Evolutionary conservation across 1,140 invertebrate species (phyloP), one percentile per base, ranked within the genome.

Genomic region (Melitaea cinxia): DNA sequence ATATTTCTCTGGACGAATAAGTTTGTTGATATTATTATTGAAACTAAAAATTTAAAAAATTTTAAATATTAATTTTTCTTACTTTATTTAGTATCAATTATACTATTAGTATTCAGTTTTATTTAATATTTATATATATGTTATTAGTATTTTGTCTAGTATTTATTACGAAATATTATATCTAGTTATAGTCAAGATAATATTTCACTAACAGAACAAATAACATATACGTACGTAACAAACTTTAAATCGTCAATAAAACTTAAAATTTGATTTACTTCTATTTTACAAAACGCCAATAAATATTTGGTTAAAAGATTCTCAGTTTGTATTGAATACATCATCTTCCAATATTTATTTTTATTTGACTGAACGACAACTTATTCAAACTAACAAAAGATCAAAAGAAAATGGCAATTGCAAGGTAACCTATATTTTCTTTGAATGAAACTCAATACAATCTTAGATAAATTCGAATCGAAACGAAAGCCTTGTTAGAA

Each of bases 401-500:
- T 61, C 39, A 61, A 52, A 63, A 64, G 39, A 28, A 64, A 64
- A 68, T 61, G 53, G 60, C 50, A 61, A 55, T 68, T 63, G 65
- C 55, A 45, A 61, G 35, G 45, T 60, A 68, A 61, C 69, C 59
- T 71, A 47, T 68, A 62, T 70, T 72, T 72, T 57, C 65, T 65
- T 68, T 72, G 65, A 72, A 60, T 65, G 47, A 50, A 63, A 72
- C 61, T 60, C 57, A 63, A 71, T 71, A 72, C 65, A 59, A 42
- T 37, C 57, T 52, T 19, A 60, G 56, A 67, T 60, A 72, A 65
- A 72, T 72, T 72, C 59, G 57, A 68, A 72, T 68, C 64, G 65
- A 72, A 69, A 68, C 56, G 65, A 68, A 72, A 72, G 65, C 37
- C 65, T 61, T 65, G 70, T 72, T 72, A 72, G 65, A 66, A 68